A percentile compares a stretch with the other conserved stretches of the same genome.
Conservation (phyloP, 2,888 invertebrate genomes). For the Acrocyrtus sp. region DNA sequence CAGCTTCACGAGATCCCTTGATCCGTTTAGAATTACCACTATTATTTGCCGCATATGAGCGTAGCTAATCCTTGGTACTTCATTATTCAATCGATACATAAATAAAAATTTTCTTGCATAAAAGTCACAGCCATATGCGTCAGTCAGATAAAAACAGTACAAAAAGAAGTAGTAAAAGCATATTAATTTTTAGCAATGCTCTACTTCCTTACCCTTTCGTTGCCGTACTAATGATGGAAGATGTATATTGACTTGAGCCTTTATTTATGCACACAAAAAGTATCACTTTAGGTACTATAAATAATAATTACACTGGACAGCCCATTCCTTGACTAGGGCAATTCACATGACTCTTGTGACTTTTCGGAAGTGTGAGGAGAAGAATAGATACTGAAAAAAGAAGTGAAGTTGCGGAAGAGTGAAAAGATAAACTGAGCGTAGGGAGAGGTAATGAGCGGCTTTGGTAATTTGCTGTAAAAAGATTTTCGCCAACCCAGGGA, state of each 20-base stretch:
- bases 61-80: conserved; percentile 19
- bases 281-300: too few relatives aligned
- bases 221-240: background rate
- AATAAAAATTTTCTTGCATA: background rate
- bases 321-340: too few relatives aligned
- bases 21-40: conserved; percentile 41
- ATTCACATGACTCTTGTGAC: too few relatives aligned
- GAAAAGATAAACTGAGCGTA: too few relatives aligned
- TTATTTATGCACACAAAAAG: background rate
- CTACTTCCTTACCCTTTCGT: background rate
- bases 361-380: too few relatives aligned
- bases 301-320: too few relatives aligned
- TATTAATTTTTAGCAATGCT: background rate
- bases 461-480: too few relatives aligned
- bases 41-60: too few relatives aligned
- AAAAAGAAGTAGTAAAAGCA: background rate
- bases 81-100: background rate
- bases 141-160: background rate
- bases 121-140: too few relatives aligned
- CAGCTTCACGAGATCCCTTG: conserved; percentile 25
- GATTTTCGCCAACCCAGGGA: background rate
- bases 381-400: too few relatives aligned
- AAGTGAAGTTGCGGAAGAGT: too few relatives aligned
- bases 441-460: too few relatives aligned
- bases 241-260: background rate